Evolutionary conservation across 1,140 invertebrate species (phyloP).

Genomic region (Panonychus citri): DNA sequence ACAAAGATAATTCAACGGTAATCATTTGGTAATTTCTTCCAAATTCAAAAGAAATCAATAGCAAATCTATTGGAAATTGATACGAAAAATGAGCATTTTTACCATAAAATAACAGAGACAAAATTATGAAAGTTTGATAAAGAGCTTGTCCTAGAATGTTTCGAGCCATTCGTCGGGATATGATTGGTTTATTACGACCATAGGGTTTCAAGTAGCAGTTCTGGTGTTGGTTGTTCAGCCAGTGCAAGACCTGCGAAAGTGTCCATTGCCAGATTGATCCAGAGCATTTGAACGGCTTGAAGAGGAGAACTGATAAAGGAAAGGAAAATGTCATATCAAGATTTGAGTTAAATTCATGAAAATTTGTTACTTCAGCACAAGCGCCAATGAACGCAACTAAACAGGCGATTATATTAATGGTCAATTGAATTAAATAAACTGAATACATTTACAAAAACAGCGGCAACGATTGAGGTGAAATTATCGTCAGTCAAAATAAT

Average conservation of each 20-base stretch:
- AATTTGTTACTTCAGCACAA: constrained; percentile 85
- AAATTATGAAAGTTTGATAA: constrained; percentile 87
- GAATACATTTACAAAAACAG: constrained; percentile 98
- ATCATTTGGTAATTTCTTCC: constrained; percentile 22
- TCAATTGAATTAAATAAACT: constrained; percentile 98
- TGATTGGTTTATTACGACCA: constrained; percentile 90
- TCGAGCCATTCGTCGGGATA: constrained; percentile 97
- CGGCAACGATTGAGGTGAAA: constrained; percentile 97
- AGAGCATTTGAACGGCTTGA: constrained; percentile 95
- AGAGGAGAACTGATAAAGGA: constrained; percentile 29
- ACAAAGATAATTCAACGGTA: not conserved
- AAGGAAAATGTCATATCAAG: not conserved
- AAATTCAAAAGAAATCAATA: no score
- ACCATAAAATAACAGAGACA: constrained; percentile 78
- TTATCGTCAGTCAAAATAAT: constrained; percentile 99
- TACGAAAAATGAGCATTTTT: no score
- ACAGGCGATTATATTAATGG: no score
- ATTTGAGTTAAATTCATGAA: not conserved
- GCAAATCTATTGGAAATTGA: no score
- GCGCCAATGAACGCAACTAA: no score
- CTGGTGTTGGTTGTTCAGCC: constrained; percentile 83
- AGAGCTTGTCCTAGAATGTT: constrained; percentile 93
- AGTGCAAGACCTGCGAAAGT: constrained; percentile 97
- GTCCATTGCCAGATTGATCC: constrained; percentile 99
- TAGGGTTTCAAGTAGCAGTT: constrained; percentile 85